Percentiles rank a stretch among this genome's conserved stretches.
Conservation (phyloP, 2,797 vertebrate genomes). For the Myotis findleyi region DNA sequence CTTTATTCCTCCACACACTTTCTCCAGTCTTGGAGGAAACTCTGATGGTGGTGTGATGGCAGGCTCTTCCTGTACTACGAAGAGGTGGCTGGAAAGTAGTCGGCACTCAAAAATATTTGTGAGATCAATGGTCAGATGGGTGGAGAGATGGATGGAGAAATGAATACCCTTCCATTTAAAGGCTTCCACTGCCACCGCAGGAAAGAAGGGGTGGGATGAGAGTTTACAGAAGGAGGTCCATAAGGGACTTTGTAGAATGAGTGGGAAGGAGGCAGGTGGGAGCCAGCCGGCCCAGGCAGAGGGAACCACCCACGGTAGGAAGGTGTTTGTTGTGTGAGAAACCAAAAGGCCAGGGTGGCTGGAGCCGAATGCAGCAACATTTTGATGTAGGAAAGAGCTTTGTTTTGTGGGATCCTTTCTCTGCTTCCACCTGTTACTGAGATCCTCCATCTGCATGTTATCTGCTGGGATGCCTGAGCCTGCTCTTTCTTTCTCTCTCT, state of each 20-base stretch:
- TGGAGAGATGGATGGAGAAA: not conserved
- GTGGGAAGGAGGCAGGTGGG: not conserved
- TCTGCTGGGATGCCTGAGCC: not conserved
- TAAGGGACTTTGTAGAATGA: not conserved
- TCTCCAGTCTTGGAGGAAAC: not conserved
- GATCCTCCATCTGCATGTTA: not conserved
- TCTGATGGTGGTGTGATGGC: no score
- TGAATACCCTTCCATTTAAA: not conserved
- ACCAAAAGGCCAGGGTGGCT: not conserved
- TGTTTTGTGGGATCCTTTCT: not conserved
- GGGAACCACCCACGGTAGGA: not conserved
- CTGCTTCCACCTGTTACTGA: not conserved
- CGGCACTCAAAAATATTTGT: no score
- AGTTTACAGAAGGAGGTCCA: not conserved
- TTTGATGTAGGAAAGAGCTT: not conserved
- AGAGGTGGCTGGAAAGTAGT: not conserved
- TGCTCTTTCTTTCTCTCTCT: not conserved
- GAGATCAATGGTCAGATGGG: not conserved
- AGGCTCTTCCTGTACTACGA: not conserved
- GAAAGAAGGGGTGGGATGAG: not conserved
- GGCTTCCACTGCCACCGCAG: not conserved
- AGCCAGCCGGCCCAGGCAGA: not conserved
- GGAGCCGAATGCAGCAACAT: not conserved
- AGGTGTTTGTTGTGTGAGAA: not conserved
- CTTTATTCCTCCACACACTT: not conserved